Evolutionary conservation across 2,888 invertebrate genomes (phyloP).

Genomic region (Eilema caniola): DNA sequence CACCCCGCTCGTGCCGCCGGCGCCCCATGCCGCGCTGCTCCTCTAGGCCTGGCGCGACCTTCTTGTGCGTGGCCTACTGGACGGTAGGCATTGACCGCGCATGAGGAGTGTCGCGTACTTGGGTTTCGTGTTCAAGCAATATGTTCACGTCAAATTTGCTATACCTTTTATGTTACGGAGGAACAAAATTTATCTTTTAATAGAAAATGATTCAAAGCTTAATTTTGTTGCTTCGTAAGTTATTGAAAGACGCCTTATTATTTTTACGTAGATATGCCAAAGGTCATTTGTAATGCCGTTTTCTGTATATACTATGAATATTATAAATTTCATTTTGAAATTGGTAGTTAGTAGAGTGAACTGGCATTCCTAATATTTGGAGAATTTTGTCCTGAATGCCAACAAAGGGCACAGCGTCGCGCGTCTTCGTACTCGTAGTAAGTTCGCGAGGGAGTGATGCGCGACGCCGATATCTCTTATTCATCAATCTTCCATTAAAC

Average conservation of each 20-base stretch:
- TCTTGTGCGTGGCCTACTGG: constrained; percentile 81
- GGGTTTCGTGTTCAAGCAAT: constrained; percentile 17
- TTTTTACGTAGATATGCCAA: constrained; percentile 53
- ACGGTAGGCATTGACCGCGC: constrained; percentile 74
- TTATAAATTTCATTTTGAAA: constrained; percentile 23
- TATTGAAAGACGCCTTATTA: constrained; percentile 55
- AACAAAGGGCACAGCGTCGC: constrained; percentile 14
- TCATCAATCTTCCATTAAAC: constrained; percentile 51
- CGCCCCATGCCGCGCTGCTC: constrained; percentile 77
- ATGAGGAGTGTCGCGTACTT: constrained; percentile 73
- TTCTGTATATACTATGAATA: constrained; percentile 38
- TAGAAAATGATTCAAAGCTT: constrained; percentile 20
- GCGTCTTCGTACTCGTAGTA: constrained; percentile 14
- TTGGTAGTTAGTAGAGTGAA: constrained; percentile 26
- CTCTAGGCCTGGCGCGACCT: constrained; percentile 87
- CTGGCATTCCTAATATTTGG: constrained; percentile 21
- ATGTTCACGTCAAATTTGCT: constrained; percentile 24
- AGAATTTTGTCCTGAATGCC: constrained; percentile 24
- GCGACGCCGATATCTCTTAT: constrained; percentile 26
- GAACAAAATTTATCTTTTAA: constrained; percentile 36
- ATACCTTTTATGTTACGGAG: constrained; percentile 33
- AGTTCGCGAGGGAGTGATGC: constrained; percentile 14
- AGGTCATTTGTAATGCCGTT: constrained; percentile 49
- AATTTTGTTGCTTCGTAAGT: constrained; percentile 43
- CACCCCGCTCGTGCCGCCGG: constrained; percentile 66